These are phyloP conservation scores for Archilochus colubris DNA, from an alignment of 2,113 vertebrate species.

Conservation along the genomic window DNA sequence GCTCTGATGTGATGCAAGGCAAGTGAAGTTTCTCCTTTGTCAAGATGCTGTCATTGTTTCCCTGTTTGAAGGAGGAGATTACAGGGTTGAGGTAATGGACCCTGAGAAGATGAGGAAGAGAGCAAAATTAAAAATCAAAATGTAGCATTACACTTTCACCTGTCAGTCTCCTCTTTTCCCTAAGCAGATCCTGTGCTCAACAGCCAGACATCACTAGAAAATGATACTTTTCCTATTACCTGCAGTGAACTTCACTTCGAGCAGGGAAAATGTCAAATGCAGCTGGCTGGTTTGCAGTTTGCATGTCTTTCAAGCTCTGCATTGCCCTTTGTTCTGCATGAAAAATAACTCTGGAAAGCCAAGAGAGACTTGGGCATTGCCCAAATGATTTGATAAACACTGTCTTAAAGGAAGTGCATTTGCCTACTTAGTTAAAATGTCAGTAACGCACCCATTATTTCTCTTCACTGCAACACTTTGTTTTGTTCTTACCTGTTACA, in stretches of 20 bases:
- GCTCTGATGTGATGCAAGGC: not conserved
- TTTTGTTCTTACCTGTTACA: not conserved
- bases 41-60: not conserved
- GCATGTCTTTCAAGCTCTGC: not conserved
- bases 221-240: not conserved
- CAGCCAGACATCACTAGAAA: not conserved
- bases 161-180: not conserved
- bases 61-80: not conserved
- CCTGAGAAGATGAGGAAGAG: not conserved
- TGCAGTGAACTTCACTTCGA: not conserved
- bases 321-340: not conserved
- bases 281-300: not conserved
- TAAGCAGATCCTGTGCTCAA: not conserved
- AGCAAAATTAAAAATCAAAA: not conserved
- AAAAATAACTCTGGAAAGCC: not conserved
- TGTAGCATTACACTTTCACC: not conserved
- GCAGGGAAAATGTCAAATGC: not conserved
- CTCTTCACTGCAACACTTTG: not conserved
- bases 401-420: not conserved
- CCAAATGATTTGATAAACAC: not conserved
- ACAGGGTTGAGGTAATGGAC: not conserved
- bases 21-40: not conserved
- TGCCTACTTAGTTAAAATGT: not conserved
- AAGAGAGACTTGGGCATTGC: not conserved
- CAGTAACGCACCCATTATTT: not conserved